Evolutionary conservation across 2,113 vertebrate species (phyloP).

Genomic region (Anser brachyrhynchus): DNA sequence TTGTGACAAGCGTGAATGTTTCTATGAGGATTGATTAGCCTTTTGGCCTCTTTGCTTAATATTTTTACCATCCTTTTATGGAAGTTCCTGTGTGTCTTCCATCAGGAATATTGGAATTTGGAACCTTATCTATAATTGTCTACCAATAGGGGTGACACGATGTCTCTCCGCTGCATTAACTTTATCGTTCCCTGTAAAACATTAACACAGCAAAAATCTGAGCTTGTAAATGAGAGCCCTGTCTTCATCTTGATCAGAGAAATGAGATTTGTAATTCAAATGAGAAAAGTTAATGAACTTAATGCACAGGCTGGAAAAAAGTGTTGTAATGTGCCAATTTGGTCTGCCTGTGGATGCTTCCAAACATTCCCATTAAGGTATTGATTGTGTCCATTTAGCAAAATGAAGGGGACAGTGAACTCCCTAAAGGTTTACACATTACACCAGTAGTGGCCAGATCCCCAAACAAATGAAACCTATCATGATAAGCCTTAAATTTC

Average conservation of each 20-base stretch:
- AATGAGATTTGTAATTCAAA: slow-evolving; percentile 79
- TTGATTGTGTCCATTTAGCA: slow-evolving; percentile 74
- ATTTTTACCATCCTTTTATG: slow-evolving; percentile 37
- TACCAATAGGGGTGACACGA: slow-evolving; percentile 43
- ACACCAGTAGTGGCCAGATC: background rate
- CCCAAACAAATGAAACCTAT: slow-evolving; percentile 12
- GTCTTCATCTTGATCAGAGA: slow-evolving; percentile 72
- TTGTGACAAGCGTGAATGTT: slow-evolving; percentile 5
- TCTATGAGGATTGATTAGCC: slow-evolving; percentile 37
- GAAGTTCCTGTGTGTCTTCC: background rate
- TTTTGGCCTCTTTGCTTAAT: slow-evolving; percentile 26
- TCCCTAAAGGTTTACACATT: slow-evolving; percentile 46
- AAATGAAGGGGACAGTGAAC: slow-evolving; percentile 47
- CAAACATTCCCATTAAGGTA: slow-evolving; percentile 73
- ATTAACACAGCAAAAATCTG: slow-evolving; percentile 72
- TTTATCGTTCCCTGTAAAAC: slow-evolving; percentile 70
- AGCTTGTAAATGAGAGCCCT: slow-evolving; percentile 66
- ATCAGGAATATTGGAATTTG: slow-evolving; percentile 63
- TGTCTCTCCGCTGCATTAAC: slow-evolving; percentile 66
- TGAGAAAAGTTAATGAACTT: slow-evolving; percentile 79
- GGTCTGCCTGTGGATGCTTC: slow-evolving; percentile 62
- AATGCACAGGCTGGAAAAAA: slow-evolving; percentile 65
- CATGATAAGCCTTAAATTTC: background rate
- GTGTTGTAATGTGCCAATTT: slow-evolving; percentile 73
- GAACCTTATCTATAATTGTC: slow-evolving; percentile 62